Conservation (phyloP, 2,888 invertebrate genomes). For the Linhomoeus sp. region DNA sequence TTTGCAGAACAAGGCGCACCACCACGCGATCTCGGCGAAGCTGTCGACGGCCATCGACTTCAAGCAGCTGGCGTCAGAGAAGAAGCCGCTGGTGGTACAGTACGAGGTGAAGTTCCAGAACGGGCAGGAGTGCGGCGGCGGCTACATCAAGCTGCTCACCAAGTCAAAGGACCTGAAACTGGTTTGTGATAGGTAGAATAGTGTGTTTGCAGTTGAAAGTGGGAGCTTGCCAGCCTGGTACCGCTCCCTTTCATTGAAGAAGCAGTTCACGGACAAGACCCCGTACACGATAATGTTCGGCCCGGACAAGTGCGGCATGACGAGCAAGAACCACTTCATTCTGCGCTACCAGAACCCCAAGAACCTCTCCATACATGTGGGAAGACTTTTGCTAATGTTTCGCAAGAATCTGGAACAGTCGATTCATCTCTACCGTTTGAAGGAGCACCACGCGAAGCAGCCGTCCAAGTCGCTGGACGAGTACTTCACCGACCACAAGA, state of each 20-base stretch:
- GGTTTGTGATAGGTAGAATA: too few species aligned
- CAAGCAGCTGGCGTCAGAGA: background rate
- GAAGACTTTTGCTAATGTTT: background rate
- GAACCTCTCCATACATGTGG: slow-evolving; percentile 54
- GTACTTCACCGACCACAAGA: slow-evolving; percentile 63
- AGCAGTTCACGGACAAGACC: slow-evolving; percentile 75
- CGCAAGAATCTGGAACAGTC: slow-evolving; percentile 11
- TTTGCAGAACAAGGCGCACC: slow-evolving; percentile 66
- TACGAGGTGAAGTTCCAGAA: slow-evolving; percentile 54
- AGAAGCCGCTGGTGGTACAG: background rate
- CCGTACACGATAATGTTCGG: slow-evolving; percentile 99
- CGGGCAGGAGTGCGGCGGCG: slow-evolving; percentile 95
- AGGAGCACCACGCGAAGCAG: slow-evolving; percentile 86
- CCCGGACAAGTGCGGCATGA: slow-evolving; percentile 93
- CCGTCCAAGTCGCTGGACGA: slow-evolving; percentile 42
- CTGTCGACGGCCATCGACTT: slow-evolving; percentile 29
- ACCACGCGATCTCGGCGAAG: slow-evolving; percentile 69
- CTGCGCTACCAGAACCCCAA: slow-evolving; percentile 82
- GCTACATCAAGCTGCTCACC: slow-evolving; percentile 78
- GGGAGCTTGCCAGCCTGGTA: too few species aligned
- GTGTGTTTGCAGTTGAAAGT: too few species aligned
- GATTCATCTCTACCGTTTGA: too few species aligned
- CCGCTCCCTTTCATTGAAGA: too few species aligned
- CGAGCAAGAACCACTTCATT: slow-evolving; percentile 72
- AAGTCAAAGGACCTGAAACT: slow-evolving; percentile 47